Percentiles rank a stretch among this genome's conserved stretches.
These are phyloP conservation scores for Desmophyllum pertusum DNA, from an alignment of 92 coral and sea anemone genomes.

Conservation along the genomic window DNA sequence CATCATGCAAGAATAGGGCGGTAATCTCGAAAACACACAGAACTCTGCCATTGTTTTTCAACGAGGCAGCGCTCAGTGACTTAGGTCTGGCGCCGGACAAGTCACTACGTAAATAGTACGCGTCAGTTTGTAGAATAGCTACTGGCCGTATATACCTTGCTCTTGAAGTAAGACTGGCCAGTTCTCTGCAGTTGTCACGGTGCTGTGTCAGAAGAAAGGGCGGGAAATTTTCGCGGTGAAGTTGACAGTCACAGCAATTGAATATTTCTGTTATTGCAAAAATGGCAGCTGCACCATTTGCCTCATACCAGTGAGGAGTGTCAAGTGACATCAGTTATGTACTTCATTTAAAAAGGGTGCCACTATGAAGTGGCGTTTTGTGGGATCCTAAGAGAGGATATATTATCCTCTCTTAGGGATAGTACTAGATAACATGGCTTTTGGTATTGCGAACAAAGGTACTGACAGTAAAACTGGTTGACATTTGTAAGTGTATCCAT, in stretches of 20 bases:
- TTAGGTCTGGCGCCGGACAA: neutral
- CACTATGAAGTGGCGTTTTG: too few relatives aligned
- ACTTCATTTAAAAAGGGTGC: too few relatives aligned
- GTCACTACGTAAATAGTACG: neutral
- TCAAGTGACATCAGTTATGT: too few relatives aligned
- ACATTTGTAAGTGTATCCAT: neutral
- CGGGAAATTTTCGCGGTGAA: neutral
- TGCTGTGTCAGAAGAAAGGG: too few relatives aligned
- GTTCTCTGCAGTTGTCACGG: neutral
- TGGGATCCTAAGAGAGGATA: too few relatives aligned
- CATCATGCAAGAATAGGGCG: neutral
- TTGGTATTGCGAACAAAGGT: neutral
- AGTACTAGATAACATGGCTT: neutral
- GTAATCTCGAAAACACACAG: neutral
- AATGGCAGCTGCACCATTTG: neutral
- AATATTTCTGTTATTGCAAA: neutral
- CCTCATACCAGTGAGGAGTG: neutral
- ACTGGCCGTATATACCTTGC: neutral
- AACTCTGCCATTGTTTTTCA: neutral
- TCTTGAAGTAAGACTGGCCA: neutral
- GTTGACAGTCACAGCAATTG: neutral
- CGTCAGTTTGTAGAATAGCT: neutral
- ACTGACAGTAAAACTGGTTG: neutral
- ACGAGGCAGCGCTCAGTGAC: neutral
- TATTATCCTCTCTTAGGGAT: too few relatives aligned